A percentile compares a stretch with the other conserved stretches of the same genome.
Evolutionary conservation across 2,888 invertebrate genomes (phyloP).

Genomic region (Eilema sororculum): DNA sequence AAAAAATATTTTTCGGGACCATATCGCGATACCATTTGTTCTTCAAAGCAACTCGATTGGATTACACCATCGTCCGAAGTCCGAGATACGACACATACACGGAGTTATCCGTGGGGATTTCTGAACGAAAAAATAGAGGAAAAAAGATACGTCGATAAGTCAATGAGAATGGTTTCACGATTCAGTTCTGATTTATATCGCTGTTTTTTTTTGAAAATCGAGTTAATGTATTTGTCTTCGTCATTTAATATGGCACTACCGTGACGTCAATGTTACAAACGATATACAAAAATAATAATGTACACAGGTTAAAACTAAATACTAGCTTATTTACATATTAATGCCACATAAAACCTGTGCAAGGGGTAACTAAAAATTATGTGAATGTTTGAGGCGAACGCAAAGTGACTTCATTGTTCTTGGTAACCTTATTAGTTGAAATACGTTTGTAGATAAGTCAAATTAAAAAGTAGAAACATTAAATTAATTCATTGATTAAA

Average conservation of each 20-base stretch:
- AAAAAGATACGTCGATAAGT: too few species aligned
- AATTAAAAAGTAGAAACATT: too few species aligned
- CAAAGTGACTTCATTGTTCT: not conserved
- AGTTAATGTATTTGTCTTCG: not conserved
- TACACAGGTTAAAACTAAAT: conserved; percentile 34
- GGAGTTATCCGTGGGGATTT: too few species aligned
- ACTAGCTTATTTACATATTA: conserved; percentile 51
- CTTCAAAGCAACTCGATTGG: not conserved
- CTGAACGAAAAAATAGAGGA: too few species aligned
- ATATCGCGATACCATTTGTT: not conserved
- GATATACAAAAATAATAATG: conserved; percentile 27
- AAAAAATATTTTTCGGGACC: not conserved
- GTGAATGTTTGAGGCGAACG: conserved; percentile 26
- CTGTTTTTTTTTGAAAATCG: not conserved
- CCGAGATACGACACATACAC: too few species aligned
- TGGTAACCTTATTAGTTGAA: not conserved
- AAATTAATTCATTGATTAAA: too few species aligned
- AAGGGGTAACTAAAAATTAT: conserved; percentile 38
- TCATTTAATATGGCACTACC: not conserved
- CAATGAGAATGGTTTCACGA: not conserved
- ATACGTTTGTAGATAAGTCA: too few species aligned
- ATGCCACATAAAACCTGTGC: conserved; percentile 50
- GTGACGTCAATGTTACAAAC: not conserved
- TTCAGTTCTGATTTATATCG: not conserved
- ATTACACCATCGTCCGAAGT: not conserved